Conservation (phyloP, 2,888 invertebrate species). For the Lordiphosa andalusiaca region DNA sequence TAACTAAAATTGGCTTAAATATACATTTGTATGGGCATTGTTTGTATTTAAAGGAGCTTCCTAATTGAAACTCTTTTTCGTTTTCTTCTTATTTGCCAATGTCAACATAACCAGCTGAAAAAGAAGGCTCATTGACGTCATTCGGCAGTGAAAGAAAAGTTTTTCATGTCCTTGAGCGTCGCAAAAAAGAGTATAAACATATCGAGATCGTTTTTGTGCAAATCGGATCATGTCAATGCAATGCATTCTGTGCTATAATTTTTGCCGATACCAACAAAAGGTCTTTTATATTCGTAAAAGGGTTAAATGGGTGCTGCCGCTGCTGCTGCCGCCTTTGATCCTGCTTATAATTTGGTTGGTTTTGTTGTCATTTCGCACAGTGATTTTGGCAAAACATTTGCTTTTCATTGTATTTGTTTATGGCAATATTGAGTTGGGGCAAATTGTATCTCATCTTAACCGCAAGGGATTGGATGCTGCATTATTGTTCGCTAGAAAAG, state of each 20-base stretch:
- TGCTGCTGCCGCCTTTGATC: slow-evolving; percentile 37
- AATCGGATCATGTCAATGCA: slow-evolving; percentile 69
- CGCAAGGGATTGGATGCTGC: slow-evolving; percentile 37
- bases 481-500: slow-evolving; percentile 9
- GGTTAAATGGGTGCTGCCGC: slow-evolving; percentile 51
- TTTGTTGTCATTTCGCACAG: slow-evolving; percentile 32
- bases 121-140: slow-evolving; percentile 36
- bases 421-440: slow-evolving; percentile 27
- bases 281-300: slow-evolving; percentile 45
- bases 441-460: slow-evolving; percentile 56
- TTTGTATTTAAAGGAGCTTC: slow-evolving; percentile 33
- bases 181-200: slow-evolving; percentile 7
- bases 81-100: slow-evolving; percentile 23
- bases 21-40: slow-evolving; percentile 29
- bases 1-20: slow-evolving; percentile 12
- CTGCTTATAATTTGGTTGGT: slow-evolving; percentile 2
- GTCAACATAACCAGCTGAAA: slow-evolving; percentile 37
- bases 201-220: slow-evolving; percentile 28
- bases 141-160: slow-evolving; percentile 18
- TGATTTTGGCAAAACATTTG: slow-evolving; percentile 31
- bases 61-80: slow-evolving; percentile 42
- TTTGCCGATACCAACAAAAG: slow-evolving; percentile 45
- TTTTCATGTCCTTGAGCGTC: slow-evolving; percentile 5
- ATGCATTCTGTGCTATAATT: slow-evolving; percentile 36
- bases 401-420: slow-evolving; percentile 39